Conservation (phyloP, 2,888 invertebrate species). For the Anthrax anthrax region DNA sequence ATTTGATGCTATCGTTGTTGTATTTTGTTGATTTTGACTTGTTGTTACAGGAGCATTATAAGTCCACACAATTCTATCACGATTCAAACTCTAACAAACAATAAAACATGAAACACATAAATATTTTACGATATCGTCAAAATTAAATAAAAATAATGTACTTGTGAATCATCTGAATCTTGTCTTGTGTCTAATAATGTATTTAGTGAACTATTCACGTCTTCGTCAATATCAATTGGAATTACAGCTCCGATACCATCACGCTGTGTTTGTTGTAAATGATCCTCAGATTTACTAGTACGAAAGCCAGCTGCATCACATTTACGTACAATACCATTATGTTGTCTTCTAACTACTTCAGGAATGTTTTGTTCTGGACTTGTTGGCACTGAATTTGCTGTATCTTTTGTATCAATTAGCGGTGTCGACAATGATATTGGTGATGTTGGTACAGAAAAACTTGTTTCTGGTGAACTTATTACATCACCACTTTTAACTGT, state of each 20-base stretch:
- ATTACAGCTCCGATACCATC: conserved; percentile 58
- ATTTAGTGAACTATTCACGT: conserved; percentile 84
- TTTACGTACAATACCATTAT: conserved; percentile 37
- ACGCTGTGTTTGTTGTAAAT: conserved; percentile 52
- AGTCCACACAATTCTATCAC: conserved; percentile 71
- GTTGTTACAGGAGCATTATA: conserved; percentile 63
- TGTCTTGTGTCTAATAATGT: conserved; percentile 69
- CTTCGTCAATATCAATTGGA: conserved; percentile 84
- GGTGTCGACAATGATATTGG: conserved; percentile 37
- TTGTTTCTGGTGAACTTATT: conserved; percentile 29
- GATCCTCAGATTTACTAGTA: conserved; percentile 84
- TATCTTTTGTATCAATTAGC: conserved; percentile 30
- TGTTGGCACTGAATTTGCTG: conserved; percentile 50
- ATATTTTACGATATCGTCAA: too few relatives aligned
- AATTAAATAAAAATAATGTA: too few relatives aligned
- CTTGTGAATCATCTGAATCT: conserved; percentile 38
- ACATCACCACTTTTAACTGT: conserved; percentile 30
- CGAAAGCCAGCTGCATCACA: conserved; percentile 56
- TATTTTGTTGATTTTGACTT: conserved; percentile 33
- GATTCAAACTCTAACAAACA: conserved; percentile 9
- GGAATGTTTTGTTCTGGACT: conserved; percentile 43
- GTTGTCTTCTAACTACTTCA: conserved; percentile 31
- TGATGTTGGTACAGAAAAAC: conserved; percentile 36
- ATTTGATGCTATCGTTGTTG: conserved; percentile 28
- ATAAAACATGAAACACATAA: too few relatives aligned